Base-by-base conservation (phyloP, 1,140 invertebrate species). In the Aphidius ervi region DNA sequence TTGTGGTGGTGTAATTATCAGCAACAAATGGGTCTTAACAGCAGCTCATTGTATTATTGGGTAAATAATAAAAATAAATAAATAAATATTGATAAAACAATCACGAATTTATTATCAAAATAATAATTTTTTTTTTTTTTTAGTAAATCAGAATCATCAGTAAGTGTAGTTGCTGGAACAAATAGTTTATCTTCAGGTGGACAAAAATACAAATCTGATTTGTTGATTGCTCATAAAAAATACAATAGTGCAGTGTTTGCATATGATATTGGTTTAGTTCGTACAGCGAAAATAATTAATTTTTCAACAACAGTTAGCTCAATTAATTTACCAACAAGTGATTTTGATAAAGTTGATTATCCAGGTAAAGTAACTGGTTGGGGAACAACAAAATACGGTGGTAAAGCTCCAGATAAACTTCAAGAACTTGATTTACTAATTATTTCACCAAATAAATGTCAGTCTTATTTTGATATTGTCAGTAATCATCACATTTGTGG, bases 401-500 rank as follows among this genome's bases (percentile, higher is more conserved):
- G 68, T 8, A 5, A 45, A 7, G 9, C 68, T 23, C 68, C 70
- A 4, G 63, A 67, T 47, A 63, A 58, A 9, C 58, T 71, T 5
- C 67, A 71, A 45, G 57, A 62, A 31, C 62, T 71, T 16, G 47
- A 64, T 31, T 46, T 67, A 3, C 65, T 56, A 46, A 60, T 67
- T 3, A 67, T 70, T 45, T 50, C 47, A 5, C 58, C 66, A 9
- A 31, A 49, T 8, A 47, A 23, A 9, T 73, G 71, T 56, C 20
- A 53, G 4, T 39, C 2, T 6, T 6, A 50, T 4, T 61, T 66
- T 10, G 56, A 43, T 41, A 58, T 56, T 16, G 61, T 75, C n/a
- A 63, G 64, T 6, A 63, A 69, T 23, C 70, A 69, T 5, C 82
- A 86, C 63, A 82, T 87, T 37, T 87, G 86, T 65, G 85, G 85